Conservation (phyloP, 2,113 vertebrate genomes). For the Osmerus mordax region DNA sequence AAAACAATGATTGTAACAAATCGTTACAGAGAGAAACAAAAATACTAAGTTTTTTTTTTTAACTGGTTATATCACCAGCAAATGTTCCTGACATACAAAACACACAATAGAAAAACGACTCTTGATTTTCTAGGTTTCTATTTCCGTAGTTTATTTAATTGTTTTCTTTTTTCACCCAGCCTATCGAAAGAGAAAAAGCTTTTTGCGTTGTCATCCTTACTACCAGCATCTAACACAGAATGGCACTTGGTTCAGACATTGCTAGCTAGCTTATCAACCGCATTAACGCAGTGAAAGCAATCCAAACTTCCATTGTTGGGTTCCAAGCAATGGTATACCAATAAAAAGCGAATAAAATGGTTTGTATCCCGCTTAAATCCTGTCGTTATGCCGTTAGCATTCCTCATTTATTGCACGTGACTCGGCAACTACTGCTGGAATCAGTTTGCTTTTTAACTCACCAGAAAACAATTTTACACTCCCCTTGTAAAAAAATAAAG, state of each 20-base stretch:
- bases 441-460: no score
- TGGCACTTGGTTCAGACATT: slow-evolving; percentile 85
- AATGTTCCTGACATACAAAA: slow-evolving; percentile 78
- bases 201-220: slow-evolving; percentile 82
- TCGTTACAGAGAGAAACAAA: slow-evolving; percentile 79
- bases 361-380: no score
- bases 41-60: slow-evolving; percentile 81
- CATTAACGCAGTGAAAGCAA: background rate
- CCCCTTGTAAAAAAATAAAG: background rate
- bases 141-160: slow-evolving; percentile 85
- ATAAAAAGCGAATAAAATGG: background rate
- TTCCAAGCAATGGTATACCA: slow-evolving; percentile 60
- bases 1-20: slow-evolving; percentile 86
- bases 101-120: slow-evolving; percentile 73
- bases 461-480: background rate
- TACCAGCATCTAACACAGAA: slow-evolving; percentile 82
- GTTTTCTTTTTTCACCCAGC: slow-evolving; percentile 92
- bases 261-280: slow-evolving; percentile 72
- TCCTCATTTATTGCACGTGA: no score
- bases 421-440: no score
- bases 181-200: slow-evolving; percentile 80
- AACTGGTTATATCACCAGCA: slow-evolving; percentile 77
- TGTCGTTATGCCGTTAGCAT: no score
- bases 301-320: slow-evolving; percentile 45
- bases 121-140: slow-evolving; percentile 91